A percentile compares a stretch with the other conserved stretches of the same genome.
These are phyloP conservation scores for Chaetorhynchus papuensis DNA, from an alignment of 2,113 vertebrate species.

Conservation along the genomic window DNA sequence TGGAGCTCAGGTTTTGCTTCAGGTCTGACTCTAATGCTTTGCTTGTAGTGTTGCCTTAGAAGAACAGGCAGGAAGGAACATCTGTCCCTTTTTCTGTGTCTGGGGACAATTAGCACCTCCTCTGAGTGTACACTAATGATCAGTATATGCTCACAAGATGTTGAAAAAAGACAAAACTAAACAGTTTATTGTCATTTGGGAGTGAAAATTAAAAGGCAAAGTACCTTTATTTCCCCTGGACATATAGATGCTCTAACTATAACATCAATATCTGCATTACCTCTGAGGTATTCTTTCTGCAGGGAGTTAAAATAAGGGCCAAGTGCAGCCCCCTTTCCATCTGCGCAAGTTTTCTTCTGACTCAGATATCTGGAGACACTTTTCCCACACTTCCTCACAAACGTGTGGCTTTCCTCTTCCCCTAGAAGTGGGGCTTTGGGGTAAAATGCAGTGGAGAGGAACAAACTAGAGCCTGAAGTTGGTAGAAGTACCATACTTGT, in stretches of 20 bases:
- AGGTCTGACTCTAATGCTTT: neutral
- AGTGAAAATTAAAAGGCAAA: neutral
- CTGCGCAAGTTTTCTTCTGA: neutral
- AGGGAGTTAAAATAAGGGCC: neutral
- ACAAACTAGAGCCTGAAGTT: neutral
- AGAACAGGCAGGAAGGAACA: neutral
- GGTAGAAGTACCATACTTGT: neutral
- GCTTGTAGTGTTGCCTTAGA: neutral
- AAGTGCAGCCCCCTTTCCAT: neutral
- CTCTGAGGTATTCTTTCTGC: neutral
- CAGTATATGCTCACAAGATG: neutral
- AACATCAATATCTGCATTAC: neutral
- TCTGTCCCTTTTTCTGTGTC: neutral
- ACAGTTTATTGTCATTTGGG: neutral
- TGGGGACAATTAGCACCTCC: neutral
- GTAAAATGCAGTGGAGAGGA: neutral
- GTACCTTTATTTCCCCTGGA: neutral
- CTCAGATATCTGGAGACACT: neutral
- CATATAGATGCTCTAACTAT: neutral
- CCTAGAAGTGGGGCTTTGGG: neutral
- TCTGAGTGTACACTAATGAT: accelerated
- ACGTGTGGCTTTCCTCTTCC: neutral
- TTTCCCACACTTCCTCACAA: neutral
- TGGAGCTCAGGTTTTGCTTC: neutral
- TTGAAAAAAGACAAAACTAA: neutral